Percentiles rank a stretch among this genome's conserved stretches.
Evolutionary conservation across 2,113 vertebrate species (phyloP).

Genomic region (Astur gentilis): DNA sequence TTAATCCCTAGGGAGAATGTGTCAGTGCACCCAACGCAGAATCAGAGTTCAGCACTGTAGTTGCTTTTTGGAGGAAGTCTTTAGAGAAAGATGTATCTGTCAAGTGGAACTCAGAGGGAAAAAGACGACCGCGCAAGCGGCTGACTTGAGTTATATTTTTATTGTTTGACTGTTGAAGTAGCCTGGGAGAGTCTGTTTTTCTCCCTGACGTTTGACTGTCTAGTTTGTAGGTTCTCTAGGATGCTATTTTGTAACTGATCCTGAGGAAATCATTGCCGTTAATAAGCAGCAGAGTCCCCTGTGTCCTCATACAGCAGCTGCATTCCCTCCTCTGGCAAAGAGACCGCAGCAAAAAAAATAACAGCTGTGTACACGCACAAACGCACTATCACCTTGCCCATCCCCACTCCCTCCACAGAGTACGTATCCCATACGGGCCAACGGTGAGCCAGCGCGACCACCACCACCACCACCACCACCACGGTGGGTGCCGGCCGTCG

Average conservation of each 20-base stretch:
- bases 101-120: background rate
- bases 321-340: background rate
- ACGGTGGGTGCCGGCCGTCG: fast-evolving
- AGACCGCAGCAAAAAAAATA: background rate
- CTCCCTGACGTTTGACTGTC: background rate
- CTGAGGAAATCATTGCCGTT: background rate
- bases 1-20: no score
- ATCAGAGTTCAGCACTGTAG: no score
- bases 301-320: no score
- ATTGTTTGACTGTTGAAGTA: background rate
- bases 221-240: background rate
- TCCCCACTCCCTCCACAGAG: background rate
- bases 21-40: background rate
- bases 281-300: background rate
- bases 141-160: background rate
- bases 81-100: background rate
- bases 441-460: fast-evolving
- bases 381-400: no score
- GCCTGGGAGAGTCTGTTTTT: background rate
- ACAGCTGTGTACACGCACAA: fast-evolving
- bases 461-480: no score
- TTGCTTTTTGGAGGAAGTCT: background rate
- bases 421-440: fast-evolving
- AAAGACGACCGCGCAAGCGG: fast-evolving
- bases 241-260: background rate